These are phyloP conservation scores for Tinea trinotella DNA, from an alignment of 2,888 invertebrate species.

Conservation along the genomic window DNA sequence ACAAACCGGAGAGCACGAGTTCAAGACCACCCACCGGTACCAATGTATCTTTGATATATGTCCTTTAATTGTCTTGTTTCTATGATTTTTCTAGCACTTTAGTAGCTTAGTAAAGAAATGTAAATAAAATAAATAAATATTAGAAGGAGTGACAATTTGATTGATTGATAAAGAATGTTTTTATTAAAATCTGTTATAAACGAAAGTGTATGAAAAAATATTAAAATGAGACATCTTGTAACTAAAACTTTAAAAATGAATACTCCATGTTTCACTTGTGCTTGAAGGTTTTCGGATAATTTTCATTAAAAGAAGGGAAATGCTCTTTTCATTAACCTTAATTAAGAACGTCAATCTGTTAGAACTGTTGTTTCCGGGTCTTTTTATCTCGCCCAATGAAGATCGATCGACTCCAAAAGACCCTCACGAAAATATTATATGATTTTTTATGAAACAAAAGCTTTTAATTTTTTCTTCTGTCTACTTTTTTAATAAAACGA, in stretches of 20 bases:
- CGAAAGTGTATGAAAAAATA: neutral
- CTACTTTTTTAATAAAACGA: too few species aligned
- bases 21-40: too few species aligned
- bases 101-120: too few species aligned
- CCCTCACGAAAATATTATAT: neutral
- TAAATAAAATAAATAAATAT: too few species aligned
- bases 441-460: too few species aligned
- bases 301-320: conserved; percentile 22
- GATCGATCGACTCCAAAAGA: neutral
- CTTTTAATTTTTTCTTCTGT: too few species aligned
- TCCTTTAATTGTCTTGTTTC: too few species aligned
- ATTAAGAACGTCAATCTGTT: conserved; percentile 31
- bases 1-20: too few species aligned
- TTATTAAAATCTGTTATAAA: neutral
- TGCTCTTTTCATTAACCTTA: conserved; percentile 26
- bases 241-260: neutral
- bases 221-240: neutral
- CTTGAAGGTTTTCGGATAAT: neutral
- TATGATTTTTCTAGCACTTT: too few species aligned
- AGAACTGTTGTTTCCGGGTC: neutral
- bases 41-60: too few species aligned
- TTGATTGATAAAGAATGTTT: too few species aligned
- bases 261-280: neutral
- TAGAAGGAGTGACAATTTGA: too few species aligned
- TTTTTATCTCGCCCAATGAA: neutral